A percentile compares a stretch with the other conserved stretches of the same genome.
These are phyloP conservation scores for Chelon auratus DNA, from an alignment of 2,797 vertebrate genomes.

Conservation along the genomic window DNA sequence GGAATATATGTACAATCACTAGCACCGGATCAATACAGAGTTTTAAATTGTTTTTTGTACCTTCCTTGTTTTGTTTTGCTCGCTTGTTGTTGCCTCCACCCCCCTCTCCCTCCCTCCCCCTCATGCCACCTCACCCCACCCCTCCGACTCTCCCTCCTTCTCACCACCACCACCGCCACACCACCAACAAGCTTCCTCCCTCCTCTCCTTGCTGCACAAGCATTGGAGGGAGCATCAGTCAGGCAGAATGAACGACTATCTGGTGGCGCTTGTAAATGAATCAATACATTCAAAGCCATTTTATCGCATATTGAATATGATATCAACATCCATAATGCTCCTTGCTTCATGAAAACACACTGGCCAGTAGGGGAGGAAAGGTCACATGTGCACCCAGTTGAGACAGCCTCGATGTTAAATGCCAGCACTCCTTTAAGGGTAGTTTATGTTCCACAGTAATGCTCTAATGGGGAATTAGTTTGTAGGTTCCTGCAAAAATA, in stretches of 20 bases:
- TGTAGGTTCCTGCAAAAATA: not conserved
- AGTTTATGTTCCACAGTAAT: not conserved
- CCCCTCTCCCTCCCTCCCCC: not conserved
- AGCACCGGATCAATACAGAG: conserved; percentile 88
- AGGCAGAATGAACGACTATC: conserved; percentile 71
- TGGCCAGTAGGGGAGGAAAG: conserved; percentile 49
- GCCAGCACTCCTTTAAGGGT: not conserved
- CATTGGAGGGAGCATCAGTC: conserved; percentile 73
- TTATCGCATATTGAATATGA: conserved; percentile 82
- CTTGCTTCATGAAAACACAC: conserved; percentile 63
- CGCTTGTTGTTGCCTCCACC: conserved; percentile 33
- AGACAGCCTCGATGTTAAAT: not conserved
- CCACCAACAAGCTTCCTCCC: conserved; percentile 37
- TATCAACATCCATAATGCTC: conserved; percentile 83
- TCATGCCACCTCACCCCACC: not conserved
- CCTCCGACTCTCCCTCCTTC: not conserved
- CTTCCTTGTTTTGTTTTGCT: conserved; percentile 81
- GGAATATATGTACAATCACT: conserved; percentile 90
- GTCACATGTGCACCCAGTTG: conserved; percentile 42
- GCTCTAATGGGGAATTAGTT: not conserved
- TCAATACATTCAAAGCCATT: conserved; percentile 84
- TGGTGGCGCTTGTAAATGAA: conserved; percentile 83
- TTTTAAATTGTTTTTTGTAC: conserved; percentile 90
- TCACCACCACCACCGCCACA: conserved; percentile 42
- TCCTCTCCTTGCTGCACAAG: conserved; percentile 63